Evolutionary conservation across 1,140 invertebrate genomes (phyloP).

Genomic region (Drosophila navojoa): DNA sequence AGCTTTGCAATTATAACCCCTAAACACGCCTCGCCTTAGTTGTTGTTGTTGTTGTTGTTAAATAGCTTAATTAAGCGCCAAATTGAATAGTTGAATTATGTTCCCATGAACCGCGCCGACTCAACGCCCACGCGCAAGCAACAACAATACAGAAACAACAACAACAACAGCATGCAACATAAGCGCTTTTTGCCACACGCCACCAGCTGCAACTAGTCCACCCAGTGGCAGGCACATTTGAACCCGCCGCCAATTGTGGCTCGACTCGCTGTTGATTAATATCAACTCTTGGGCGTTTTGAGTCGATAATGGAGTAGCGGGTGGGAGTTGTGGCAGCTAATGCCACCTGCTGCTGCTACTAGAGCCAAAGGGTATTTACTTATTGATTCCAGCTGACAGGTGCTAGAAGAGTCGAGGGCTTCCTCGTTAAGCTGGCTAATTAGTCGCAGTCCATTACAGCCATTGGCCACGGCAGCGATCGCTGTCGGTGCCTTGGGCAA

Average conservation of each 20-base stretch:
- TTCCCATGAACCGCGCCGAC: constrained; percentile 66
- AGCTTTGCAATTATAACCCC: constrained; percentile 15
- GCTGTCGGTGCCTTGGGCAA: constrained; percentile 44
- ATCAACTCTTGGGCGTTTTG: constrained; percentile 48
- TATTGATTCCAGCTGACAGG: neutral
- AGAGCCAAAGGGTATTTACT: neutral
- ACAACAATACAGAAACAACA: constrained; percentile 10
- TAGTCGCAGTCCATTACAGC: constrained; percentile 40
- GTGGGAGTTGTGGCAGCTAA: constrained; percentile 1
- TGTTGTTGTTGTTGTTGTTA: constrained; percentile 46
- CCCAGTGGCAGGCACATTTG: constrained; percentile 51
- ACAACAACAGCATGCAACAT: constrained; percentile 43
- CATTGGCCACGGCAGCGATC: constrained; percentile 5
- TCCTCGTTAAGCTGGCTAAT: constrained; percentile 18
- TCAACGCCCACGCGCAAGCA: constrained; percentile 67
- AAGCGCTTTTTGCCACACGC: constrained; percentile 51
- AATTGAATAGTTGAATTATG: constrained; percentile 39
- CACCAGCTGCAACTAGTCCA: constrained; percentile 44
- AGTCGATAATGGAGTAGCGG: constrained; percentile 39
- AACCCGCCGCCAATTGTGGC: constrained; percentile 53
- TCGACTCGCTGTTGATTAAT: constrained; percentile 65
- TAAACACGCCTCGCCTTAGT: constrained; percentile 9
- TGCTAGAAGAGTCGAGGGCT: neutral
- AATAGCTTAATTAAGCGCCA: constrained; percentile 76
- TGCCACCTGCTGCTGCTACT: neutral